Conservation (phyloP, 2,113 vertebrate species). For the Camelus dromedarius region DNA sequence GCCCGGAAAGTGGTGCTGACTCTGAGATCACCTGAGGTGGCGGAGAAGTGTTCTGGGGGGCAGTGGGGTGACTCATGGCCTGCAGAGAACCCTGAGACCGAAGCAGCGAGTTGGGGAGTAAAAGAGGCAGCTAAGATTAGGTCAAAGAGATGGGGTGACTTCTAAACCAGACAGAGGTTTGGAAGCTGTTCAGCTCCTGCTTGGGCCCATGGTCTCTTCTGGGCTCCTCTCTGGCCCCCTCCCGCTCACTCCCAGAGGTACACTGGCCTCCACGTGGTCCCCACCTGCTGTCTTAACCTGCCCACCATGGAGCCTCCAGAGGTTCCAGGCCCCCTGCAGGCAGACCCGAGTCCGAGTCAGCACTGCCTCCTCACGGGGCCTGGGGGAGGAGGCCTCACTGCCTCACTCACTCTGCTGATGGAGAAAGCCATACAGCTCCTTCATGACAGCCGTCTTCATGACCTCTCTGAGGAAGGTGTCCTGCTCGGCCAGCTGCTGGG, state of each 20-base stretch:
- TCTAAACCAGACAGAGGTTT: background rate
- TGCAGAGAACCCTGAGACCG: background rate
- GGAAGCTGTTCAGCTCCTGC: background rate
- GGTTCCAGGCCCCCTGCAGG: background rate
- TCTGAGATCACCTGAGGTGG: background rate
- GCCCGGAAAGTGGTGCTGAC: background rate
- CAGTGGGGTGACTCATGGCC: background rate
- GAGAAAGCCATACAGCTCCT: constrained; percentile 92
- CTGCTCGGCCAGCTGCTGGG: constrained; percentile 92
- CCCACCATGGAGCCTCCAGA: background rate
- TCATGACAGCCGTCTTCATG: constrained; percentile 92
- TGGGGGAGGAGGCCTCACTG: background rate
- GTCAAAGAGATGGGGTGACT: background rate
- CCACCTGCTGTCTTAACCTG: background rate
- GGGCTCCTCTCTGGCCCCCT: background rate
- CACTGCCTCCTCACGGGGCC: accelerated
- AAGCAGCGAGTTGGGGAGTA: background rate
- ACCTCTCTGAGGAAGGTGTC: constrained; percentile 90
- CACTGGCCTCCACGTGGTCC: background rate
- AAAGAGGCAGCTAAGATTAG: background rate
- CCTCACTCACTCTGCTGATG: constrained; percentile 88
- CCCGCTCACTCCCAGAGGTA: background rate
- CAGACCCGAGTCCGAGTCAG: accelerated
- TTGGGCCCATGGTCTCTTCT: background rate
- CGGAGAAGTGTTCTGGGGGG: background rate